These are phyloP conservation scores for Pimephales promelas DNA, from an alignment of 2,113 vertebrate genomes.

Conservation along the genomic window DNA sequence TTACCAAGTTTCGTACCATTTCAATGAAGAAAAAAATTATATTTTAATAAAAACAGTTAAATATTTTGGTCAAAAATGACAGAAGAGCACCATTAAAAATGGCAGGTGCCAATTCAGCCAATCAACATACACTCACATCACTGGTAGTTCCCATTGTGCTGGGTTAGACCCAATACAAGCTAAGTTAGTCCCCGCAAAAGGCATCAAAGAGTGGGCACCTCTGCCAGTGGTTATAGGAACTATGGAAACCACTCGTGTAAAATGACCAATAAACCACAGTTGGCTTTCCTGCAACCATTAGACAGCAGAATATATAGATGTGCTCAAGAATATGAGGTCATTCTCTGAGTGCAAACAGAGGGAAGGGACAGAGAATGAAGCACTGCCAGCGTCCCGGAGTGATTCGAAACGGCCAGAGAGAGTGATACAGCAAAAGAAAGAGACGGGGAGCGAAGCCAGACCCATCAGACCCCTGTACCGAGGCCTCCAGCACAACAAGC, in stretches of 20 bases:
- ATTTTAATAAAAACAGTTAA: no score
- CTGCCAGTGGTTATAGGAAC: no score
- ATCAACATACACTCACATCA: no score
- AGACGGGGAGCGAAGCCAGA: constrained; percentile 64
- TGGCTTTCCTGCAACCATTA: background rate
- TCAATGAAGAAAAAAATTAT: no score
- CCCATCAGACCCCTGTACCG: constrained; percentile 60
- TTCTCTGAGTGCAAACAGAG: constrained; percentile 62
- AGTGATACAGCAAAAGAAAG: constrained; percentile 62
- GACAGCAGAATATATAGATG: background rate
- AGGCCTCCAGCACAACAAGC: constrained; percentile 78
- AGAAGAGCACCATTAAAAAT: no score
- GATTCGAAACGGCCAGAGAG: constrained; percentile 43
- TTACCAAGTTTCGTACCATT: no score
- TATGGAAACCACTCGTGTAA: background rate
- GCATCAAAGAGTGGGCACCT: no score
- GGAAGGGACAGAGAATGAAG: constrained; percentile 44
- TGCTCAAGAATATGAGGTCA: constrained; percentile 40
- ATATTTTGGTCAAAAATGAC: no score
- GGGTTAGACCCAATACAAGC: no score
- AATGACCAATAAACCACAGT: background rate
- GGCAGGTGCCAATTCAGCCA: no score
- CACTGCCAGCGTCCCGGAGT: constrained; percentile 34
- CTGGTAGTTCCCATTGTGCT: no score
- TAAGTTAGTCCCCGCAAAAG: no score